These are phyloP conservation scores for Liposcelis brunnea DNA, from an alignment of 2,888 invertebrate species.

Conservation along the genomic window DNA sequence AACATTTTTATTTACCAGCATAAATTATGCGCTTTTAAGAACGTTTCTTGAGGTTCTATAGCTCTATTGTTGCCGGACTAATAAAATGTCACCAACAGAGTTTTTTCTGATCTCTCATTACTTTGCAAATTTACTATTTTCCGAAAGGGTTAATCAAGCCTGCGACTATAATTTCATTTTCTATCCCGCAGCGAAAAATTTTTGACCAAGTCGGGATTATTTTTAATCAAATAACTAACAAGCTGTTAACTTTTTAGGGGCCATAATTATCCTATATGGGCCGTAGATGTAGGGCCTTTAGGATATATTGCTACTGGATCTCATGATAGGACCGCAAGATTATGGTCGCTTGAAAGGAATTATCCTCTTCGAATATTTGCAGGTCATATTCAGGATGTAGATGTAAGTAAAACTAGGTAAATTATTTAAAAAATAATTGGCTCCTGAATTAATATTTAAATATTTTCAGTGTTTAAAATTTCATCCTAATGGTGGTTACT, in stretches of 20 bases:
- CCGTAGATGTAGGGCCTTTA: slow-evolving; percentile 52
- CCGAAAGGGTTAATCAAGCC: too few relatives aligned
- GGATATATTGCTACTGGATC: slow-evolving; percentile 63
- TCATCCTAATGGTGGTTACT: slow-evolving; percentile 79
- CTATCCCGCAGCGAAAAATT: too few relatives aligned
- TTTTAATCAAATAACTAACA: too few relatives aligned
- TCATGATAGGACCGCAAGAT: slow-evolving; percentile 58
- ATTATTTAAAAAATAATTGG: slow-evolving; percentile 5
- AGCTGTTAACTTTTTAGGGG: slow-evolving; percentile 48
- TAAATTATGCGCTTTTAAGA: too few relatives aligned
- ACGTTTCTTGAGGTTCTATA: too few relatives aligned
- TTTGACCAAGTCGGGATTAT: too few relatives aligned
- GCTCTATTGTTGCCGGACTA: too few relatives aligned
- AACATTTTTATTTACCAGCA: too few relatives aligned
- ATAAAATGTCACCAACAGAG: too few relatives aligned
- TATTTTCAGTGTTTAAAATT: slow-evolving; percentile 56
- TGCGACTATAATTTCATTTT: too few relatives aligned
- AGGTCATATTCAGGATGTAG: slow-evolving; percentile 77
- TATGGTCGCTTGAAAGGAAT: slow-evolving; percentile 67
- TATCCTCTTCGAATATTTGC: slow-evolving; percentile 69
- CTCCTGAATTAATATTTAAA: not conserved
- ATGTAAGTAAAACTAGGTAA: slow-evolving; percentile 35
- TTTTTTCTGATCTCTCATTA: too few relatives aligned
- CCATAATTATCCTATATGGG: slow-evolving; percentile 82
- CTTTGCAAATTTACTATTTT: too few relatives aligned